Percentiles rank a stretch among this genome's conserved stretches.
phyloP scores from a whole-genome alignment of 1,140 invertebrate genomes.

The Bursaphelenchus mucronatus region DNA sequence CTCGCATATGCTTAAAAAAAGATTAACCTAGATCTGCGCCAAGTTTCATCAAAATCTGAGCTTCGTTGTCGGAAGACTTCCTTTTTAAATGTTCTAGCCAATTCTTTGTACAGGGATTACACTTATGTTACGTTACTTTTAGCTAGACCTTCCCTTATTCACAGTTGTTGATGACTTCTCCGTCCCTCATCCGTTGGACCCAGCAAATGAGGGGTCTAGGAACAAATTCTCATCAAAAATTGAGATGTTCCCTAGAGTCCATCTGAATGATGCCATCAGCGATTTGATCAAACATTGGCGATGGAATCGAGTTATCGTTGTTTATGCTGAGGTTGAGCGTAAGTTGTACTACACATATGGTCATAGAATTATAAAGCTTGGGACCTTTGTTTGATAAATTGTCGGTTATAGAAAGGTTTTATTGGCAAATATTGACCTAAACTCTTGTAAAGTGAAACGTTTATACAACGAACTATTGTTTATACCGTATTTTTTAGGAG shows the following conservation, averaged over 20 bases:
- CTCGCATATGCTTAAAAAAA: too few species aligned
- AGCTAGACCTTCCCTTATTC: conserved; percentile 52
- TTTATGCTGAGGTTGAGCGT: conserved; percentile 51
- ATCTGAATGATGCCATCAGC: conserved; percentile 54
- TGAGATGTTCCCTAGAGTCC: conserved; percentile 52
- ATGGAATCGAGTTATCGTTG: conserved; percentile 55
- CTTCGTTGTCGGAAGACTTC: too few species aligned
- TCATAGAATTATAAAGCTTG: too few species aligned
- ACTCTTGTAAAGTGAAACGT: conserved; percentile 6
- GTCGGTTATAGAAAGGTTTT: neutral
- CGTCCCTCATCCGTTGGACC: neutral
- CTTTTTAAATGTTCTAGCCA: too few species aligned
- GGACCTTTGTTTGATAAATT: too few species aligned
- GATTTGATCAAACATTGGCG: conserved; percentile 57
- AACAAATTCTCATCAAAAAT: conserved; percentile 24
- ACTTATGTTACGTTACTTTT: conserved; percentile 23
- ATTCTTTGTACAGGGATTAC: neutral
- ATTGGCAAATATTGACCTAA: too few species aligned
- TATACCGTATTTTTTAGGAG: conserved; percentile 35
- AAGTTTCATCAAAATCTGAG: too few species aligned
- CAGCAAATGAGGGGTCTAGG: conserved; percentile 2
- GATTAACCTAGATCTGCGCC: too few species aligned
- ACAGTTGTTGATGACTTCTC: conserved; percentile 47
- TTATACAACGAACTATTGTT: neutral
- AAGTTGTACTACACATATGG: too few species aligned